Base-by-base conservation (phyloP, 1,140 invertebrate genomes). In the Zaprionus ornatus region DNA sequence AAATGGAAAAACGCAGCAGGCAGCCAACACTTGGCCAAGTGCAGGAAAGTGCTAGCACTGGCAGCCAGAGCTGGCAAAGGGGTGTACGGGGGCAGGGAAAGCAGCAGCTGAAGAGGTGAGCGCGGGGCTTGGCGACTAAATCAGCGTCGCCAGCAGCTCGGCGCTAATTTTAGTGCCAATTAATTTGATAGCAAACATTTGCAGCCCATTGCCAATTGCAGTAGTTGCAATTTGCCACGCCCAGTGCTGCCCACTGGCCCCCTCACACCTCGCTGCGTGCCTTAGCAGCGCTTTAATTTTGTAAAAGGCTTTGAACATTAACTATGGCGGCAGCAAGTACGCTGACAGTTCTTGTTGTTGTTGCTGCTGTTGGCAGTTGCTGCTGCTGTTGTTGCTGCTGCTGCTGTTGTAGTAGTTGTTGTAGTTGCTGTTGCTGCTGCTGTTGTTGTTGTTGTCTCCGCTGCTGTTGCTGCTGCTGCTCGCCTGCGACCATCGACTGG, bases 161-260 rank as follows among this genome's bases (percentile, higher is more conserved):
- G 84, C 80, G 83, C 83, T 87, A 87, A 87, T 87, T 87, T 87
- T 87, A 87, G 85, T 87, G 84, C 84, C 84, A 87, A 87, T 87
- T 87, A 87, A 87, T 87, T 87, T 87, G 80, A 87, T 87, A 77
- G 84, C 84, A 87, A 87, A 87, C 81, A 87, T 85, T 88, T 87
- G 68, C 80, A 81, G 70, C 66, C 64, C 69, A 73, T 75, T 63
- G 77, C 74, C 77, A 72, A 77, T 77, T 72, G 74, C 74, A 69
- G 65, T 40, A 76, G 13, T 72, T 72, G 60, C 73, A 60, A 59
- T 42, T 40, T 59, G 54, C 52, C 52, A 62, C 23, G 27, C 37
- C 15, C 29, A 32, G 29, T 1, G 10, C 56, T 15, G 52, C 25
- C 37, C 32, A 23, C 57, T 10, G 1, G 9, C 10, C 9, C 3